Conservation (phyloP, 2,797 vertebrate species). For the Anabas testudineus region DNA sequence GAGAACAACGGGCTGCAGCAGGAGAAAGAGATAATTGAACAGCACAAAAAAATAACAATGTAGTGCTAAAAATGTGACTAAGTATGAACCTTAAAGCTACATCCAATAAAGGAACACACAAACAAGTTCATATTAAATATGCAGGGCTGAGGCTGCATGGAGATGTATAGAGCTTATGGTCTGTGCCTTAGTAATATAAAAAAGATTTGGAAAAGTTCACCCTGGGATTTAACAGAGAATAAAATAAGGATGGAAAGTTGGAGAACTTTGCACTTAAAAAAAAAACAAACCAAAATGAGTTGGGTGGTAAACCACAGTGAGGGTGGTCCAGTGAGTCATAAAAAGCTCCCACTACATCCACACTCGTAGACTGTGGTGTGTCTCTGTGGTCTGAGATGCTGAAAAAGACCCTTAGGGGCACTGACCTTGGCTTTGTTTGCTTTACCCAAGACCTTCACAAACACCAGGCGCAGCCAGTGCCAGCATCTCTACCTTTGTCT, state of each 20-base stretch:
- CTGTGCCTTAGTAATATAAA: conserved; percentile 26
- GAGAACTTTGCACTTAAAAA: conserved; percentile 14
- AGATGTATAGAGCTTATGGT: conserved; percentile 17
- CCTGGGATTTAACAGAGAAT: background rate
- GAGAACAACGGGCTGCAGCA: conserved; percentile 34
- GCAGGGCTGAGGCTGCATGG: background rate
- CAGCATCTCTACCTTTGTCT: conserved; percentile 66
- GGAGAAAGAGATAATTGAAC: conserved; percentile 54
- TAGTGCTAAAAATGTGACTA: background rate
- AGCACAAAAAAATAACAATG: conserved; percentile 20
- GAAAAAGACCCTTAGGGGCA: conserved; percentile 44
- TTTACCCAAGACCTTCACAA: conserved; percentile 59
- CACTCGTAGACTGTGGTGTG: conserved; percentile 34
- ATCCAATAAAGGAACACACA: conserved; percentile 21
- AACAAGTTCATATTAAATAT: conserved; percentile 43
- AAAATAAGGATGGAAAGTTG: conserved; percentile 26
- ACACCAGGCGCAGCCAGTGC: conserved; percentile 39
- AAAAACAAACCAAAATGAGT: conserved; percentile 33
- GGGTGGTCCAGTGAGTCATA: conserved; percentile 54
- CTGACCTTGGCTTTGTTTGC: conserved; percentile 73
- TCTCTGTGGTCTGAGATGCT: conserved; percentile 59
- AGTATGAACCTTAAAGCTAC: conserved; percentile 28
- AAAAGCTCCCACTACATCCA: conserved; percentile 46
- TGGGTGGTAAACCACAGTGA: conserved; percentile 41
- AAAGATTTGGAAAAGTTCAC: conserved; percentile 30